These are phyloP conservation scores for Centruroides vittatus DNA, from an alignment of 1,140 invertebrate genomes.

Conservation along the genomic window DNA sequence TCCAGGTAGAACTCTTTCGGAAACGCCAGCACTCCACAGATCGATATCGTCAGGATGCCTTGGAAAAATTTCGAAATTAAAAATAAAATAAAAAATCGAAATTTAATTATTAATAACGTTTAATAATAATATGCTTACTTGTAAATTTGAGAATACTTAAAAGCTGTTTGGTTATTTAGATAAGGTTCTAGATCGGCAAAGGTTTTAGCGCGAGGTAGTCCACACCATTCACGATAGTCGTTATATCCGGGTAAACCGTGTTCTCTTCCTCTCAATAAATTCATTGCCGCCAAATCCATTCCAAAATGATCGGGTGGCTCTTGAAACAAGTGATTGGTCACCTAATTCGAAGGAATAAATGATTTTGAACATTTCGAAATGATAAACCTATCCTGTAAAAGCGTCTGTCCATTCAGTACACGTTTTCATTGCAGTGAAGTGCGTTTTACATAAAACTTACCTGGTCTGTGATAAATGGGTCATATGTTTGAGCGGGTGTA, in stretches of 20 bases:
- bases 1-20: constrained; percentile 66
- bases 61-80: neutral
- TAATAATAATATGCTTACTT: constrained; percentile 10
- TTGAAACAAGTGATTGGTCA: neutral
- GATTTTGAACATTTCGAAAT: neutral
- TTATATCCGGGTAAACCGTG: constrained; percentile 71
- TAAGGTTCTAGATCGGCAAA: constrained; percentile 21
- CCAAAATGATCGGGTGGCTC: constrained; percentile 38
- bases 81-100: too few species aligned
- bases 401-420: neutral
- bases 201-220: constrained; percentile 22
- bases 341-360: neutral
- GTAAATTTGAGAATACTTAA: constrained; percentile 19
- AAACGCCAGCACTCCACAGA: constrained; percentile 47
- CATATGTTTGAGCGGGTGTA: constrained; percentile 87
- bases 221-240: constrained; percentile 56
- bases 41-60: constrained; percentile 30
- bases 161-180: constrained; percentile 21
- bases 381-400: neutral
- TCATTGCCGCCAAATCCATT: constrained; percentile 67
- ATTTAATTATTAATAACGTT: too few species aligned
- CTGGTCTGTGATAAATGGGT: constrained; percentile 83
- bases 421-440: neutral
- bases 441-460: constrained; percentile 30
- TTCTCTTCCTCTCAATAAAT: constrained; percentile 75